Percentiles rank a stretch among this genome's conserved stretches.
Evolutionary conservation across 2,113 vertebrate species (phyloP).

Genomic region (Mionectes macconnelli): DNA sequence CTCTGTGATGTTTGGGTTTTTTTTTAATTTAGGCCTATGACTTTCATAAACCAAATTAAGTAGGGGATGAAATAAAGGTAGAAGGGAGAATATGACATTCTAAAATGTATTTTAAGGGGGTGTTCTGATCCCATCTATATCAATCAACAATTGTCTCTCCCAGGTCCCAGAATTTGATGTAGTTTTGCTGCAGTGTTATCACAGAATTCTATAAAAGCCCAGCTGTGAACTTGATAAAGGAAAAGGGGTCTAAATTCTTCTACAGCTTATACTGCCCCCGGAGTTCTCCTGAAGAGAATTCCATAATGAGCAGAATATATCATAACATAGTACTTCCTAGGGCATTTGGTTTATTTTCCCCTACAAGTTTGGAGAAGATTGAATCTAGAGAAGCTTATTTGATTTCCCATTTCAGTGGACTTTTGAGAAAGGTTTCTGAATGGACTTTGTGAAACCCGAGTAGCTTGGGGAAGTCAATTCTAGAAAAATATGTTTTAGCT

Average conservation of each 20-base stretch:
- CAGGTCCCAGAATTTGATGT: not conserved
- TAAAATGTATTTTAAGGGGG: not conserved
- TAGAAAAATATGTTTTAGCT: not conserved
- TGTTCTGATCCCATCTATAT: not conserved
- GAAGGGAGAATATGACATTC: not conserved
- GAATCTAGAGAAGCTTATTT: not conserved
- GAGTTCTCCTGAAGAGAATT: not conserved
- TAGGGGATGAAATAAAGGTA: not conserved
- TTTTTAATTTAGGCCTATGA: not conserved
- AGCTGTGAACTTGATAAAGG: not conserved
- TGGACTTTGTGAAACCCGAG: not conserved
- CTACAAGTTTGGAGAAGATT: not conserved
- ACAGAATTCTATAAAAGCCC: not conserved
- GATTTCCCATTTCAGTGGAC: not conserved
- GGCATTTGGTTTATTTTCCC: not conserved
- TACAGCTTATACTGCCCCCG: accelerated
- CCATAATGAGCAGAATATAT: not conserved
- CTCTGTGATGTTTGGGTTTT: not conserved
- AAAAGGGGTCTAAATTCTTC: not conserved
- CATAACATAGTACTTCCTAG: not conserved
- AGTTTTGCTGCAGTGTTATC: not conserved
- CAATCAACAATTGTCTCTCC: not conserved
- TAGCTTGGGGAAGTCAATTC: not conserved
- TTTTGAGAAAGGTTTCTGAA: not conserved
- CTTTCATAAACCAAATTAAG: not conserved